Base-by-base conservation (phyloP, 2,888 invertebrate genomes). In the Pyrochroa serraticornis region DNA sequence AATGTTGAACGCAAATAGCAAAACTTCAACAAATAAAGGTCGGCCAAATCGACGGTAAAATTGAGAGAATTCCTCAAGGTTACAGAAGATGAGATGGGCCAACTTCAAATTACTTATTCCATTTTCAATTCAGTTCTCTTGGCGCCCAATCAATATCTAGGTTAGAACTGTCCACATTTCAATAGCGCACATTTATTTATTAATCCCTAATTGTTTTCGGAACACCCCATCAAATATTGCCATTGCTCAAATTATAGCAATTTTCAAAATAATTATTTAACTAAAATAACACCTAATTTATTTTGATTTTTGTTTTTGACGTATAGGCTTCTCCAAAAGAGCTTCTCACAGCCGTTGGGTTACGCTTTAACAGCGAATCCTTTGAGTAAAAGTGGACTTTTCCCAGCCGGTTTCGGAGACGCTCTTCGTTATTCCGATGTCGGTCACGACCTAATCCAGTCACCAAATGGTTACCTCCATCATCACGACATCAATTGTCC, bases 321-420 rank as follows among this genome's bases (percentile, higher is more conserved):
- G n/a, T 53, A 49, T 69, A 76, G 75, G 64, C 52, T 74, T 44
- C 65, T 75, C 51, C 68, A 69, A 67, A 74, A 74, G 68, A 72
- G 70, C 56, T 77, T 72, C 65, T 60, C 75, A 39, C 75, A 72
- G 52, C 73, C 73, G 31, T 53, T 77, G 61, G 72, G 74, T 63
- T 79, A 77, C 70, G 71, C 76, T 12, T 59, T 78, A 53, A 70
- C 73, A 37, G 59, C 77, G 30, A 73, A 73, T 57, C 72, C 76
- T 38, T 71, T 75, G 2, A 77, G 79, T 49, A 81, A 82, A 65
- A 73, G 80, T 8, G 64, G 79, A 10, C 72, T 82, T 9, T 82
- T 81, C 67, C 81, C 78, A 14, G 64, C 80, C 39, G 71, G 75
- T 50, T 82, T 78, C 69, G 77, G 75, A 44, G 81, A 81, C 38